These are phyloP conservation scores for Pentamera pediparva DNA, from an alignment of 53 echinoderm and acorn worm genomes.

Conservation along the genomic window DNA sequence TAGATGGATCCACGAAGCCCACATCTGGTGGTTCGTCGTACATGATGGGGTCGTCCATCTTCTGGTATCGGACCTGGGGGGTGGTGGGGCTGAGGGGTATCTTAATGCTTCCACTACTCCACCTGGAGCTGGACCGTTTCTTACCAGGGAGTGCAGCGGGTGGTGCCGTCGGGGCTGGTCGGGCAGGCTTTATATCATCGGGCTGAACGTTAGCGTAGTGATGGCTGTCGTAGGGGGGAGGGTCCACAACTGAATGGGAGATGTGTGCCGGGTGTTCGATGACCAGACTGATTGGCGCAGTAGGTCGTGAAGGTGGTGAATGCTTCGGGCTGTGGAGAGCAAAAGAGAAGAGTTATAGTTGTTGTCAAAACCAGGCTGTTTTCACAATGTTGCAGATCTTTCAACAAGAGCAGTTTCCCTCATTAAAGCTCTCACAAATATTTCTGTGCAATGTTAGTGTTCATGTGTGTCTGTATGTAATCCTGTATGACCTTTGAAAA, in stretches of 20 bases:
- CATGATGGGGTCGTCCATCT: not conserved
- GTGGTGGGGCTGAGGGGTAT: not conserved
- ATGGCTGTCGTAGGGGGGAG: not conserved
- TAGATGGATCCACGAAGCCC: constrained; percentile 14
- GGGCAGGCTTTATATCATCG: not conserved
- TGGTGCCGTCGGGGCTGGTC: not conserved
- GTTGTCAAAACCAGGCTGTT: too few species aligned
- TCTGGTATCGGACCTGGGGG: constrained; percentile 1
- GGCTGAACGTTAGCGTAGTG: not conserved
- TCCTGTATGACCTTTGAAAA: too few species aligned
- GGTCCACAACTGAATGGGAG: not conserved
- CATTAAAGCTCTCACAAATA: too few species aligned
- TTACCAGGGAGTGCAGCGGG: too few species aligned
- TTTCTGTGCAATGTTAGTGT: too few species aligned
- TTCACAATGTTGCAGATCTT: too few species aligned
- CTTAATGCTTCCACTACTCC: not conserved
- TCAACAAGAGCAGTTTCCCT: not conserved
- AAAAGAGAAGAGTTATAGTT: not conserved
- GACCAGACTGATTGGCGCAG: not conserved
- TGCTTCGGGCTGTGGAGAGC: constrained; percentile 10
- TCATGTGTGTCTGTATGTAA: too few species aligned
- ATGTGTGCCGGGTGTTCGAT: constrained; percentile 13
- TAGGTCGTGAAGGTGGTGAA: not conserved
- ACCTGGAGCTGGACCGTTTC: not conserved
- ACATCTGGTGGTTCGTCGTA: constrained; percentile 17